These are phyloP conservation scores for Teleogryllus occipitalis DNA, from an alignment of 1,140 invertebrate species.

Conservation along the genomic window DNA sequence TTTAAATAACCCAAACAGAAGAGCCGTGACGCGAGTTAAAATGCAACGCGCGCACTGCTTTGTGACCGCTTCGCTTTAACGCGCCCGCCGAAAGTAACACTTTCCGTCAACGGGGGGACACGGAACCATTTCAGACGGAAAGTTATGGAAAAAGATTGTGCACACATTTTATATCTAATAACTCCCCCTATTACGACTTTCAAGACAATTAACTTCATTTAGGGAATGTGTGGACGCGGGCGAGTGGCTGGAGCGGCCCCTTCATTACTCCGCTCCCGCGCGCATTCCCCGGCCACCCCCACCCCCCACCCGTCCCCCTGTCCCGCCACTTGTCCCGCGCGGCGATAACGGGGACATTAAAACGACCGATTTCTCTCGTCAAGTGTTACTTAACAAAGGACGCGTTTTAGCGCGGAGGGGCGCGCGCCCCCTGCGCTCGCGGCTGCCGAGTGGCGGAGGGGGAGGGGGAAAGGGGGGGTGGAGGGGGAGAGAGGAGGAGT, in stretches of 20 bases:
- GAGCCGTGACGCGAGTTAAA: too few species aligned
- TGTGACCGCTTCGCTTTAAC: too few species aligned
- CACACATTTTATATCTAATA: neutral
- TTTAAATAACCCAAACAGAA: too few species aligned
- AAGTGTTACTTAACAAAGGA: neutral
- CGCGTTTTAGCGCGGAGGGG: neutral
- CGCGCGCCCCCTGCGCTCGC: too few species aligned
- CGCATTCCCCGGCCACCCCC: too few species aligned
- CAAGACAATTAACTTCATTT: constrained; percentile 5
- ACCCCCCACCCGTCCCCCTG: too few species aligned
- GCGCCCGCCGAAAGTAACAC: too few species aligned
- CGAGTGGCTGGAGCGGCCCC: neutral
- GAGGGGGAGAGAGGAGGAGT: neutral
- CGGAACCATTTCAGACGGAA: too few species aligned
- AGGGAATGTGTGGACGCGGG: neutral
- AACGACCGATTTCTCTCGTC: neutral
- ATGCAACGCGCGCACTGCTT: too few species aligned
- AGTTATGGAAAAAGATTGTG: neutral
- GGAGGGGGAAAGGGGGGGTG: neutral
- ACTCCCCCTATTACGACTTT: neutral
- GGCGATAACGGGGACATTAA: neutral
- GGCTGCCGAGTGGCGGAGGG: neutral
- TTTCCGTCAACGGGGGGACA: too few species aligned
- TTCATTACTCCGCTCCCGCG: neutral
- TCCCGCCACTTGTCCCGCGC: neutral